These are phyloP conservation scores for Phasia obesa DNA, from an alignment of 2,888 invertebrate species.

Conservation along the genomic window DNA sequence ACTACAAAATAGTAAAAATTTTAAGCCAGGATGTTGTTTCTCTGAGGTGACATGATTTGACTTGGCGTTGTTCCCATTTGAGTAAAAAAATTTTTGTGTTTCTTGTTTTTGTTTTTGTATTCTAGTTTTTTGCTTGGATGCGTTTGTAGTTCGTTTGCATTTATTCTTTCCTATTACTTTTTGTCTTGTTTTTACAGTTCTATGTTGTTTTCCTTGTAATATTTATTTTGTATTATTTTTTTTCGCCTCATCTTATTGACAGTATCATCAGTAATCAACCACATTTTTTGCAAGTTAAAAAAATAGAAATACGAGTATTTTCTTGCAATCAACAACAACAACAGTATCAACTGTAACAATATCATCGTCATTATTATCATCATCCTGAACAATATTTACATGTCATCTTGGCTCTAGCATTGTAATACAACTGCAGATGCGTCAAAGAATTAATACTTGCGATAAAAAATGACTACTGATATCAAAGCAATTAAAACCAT, in stretches of 20 bases:
- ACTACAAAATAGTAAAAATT: not conserved
- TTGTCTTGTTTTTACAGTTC: constrained; percentile 5
- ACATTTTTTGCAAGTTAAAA: constrained; percentile 29
- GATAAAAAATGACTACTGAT: not conserved
- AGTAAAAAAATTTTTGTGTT: constrained; percentile 25
- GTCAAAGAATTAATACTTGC: not conserved
- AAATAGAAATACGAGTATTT: constrained; percentile 15
- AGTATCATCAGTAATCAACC: constrained; percentile 65
- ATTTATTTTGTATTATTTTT: constrained; percentile 33
- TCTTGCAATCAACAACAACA: constrained; percentile 60
- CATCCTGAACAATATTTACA: constrained; percentile 23
- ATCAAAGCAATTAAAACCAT: not conserved
- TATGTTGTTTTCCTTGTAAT: constrained; percentile 26
- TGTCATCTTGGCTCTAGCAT: constrained; percentile 27
- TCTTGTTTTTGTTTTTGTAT: constrained; percentile 24
- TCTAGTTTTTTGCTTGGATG: constrained; percentile 56
- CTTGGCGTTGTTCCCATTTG: constrained; percentile 65
- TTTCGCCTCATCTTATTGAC: constrained; percentile 50
- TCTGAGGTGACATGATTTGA: constrained; percentile 58
- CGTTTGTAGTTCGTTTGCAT: constrained; percentile 55
- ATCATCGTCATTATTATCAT: constrained; percentile 29
- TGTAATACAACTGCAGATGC: constrained; percentile 12
- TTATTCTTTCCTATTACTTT: constrained; percentile 42
- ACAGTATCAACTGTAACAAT: constrained; percentile 17
- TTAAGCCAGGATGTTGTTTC: constrained; percentile 44